These are phyloP conservation scores for Apamea monoglypha DNA, from an alignment of 2,888 invertebrate species.

Conservation along the genomic window DNA sequence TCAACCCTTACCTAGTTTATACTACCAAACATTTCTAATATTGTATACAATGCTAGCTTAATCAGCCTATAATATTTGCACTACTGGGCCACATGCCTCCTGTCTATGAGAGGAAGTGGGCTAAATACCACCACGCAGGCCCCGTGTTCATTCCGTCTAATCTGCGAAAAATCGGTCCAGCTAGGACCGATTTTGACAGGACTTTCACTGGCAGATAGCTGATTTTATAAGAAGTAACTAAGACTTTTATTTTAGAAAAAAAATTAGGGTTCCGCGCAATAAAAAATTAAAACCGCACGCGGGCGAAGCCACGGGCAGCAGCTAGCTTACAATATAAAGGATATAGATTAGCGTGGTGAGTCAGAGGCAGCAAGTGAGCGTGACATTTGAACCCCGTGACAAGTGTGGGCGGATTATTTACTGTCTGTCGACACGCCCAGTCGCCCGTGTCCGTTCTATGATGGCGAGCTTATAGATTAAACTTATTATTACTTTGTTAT, in stretches of 20 bases:
- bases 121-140: no score
- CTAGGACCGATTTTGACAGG: not conserved
- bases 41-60: not conserved
- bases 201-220: not conserved
- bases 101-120: no score
- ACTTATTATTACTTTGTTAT: slow-evolving; percentile 29
- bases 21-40: not conserved
- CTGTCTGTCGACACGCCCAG: slow-evolving; percentile 44
- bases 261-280: not conserved
- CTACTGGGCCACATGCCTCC: no score
- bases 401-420: slow-evolving; percentile 53
- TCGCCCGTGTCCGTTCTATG: slow-evolving; percentile 11
- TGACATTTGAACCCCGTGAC: slow-evolving; percentile 48
- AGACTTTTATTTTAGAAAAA: not conserved
- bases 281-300: not conserved
- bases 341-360: slow-evolving; percentile 35
- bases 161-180: not conserved
- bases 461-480: slow-evolving; percentile 13
- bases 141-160: not conserved
- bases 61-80: no score
- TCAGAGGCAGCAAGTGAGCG: slow-evolving; percentile 38
- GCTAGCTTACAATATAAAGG: slow-evolving; percentile 10
- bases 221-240: no score
- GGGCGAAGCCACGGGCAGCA: not conserved
- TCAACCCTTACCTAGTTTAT: not conserved